Base-by-base conservation (phyloP, 1,140 invertebrate species). In the Lysiphlebus fabarum region DNA sequence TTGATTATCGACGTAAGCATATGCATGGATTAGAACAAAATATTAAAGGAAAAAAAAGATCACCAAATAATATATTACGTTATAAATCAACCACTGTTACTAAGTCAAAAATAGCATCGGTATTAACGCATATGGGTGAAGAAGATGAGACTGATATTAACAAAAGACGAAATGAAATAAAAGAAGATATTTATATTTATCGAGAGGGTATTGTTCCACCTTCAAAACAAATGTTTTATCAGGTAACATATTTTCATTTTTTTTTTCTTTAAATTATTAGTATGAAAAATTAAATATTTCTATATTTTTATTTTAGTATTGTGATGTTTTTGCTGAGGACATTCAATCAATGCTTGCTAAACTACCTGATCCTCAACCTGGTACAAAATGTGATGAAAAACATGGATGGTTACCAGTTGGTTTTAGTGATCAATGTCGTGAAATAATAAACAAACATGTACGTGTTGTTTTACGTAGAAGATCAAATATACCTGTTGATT, bases 261-360 rank as follows among this genome's bases (percentile, higher is more conserved):
- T 9, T 37, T 37, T 12, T 40, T 26, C 4, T 26, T 2, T 26
- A 26, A 26, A 2, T 26, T 26, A 26, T 26, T 26, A n/a, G n/a
- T n/a, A n/a, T n/a, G n/a, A n/a, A n/a, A n/a, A n/a, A n/a, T n/a
- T 42, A 43, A 5, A 43, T 47, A 58, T 56, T 50, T 5, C 33
- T 42, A 14, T 53, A 58, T 60, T 58, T 44, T 58, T 51, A 58
- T 64, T 59, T 82, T 77, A 93, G 85, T 88, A 91, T 67, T 91
- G 90, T 70, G 91, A 96, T 72, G 82, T 96, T 36, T 75, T 88
- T n/a, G 78, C 92, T n/a, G 83, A 86, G 0, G 91, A 94, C 81
- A 89, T 96, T 59, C 87, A 95, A 73, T 84, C 85, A 63, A 84
- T 95, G 79, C 65, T 96, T 7, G 76, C 83, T 9, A 83, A 84